These are phyloP conservation scores for Entelurus aequoreus DNA, from an alignment of 2,113 vertebrate genomes.

Conservation along the genomic window DNA sequence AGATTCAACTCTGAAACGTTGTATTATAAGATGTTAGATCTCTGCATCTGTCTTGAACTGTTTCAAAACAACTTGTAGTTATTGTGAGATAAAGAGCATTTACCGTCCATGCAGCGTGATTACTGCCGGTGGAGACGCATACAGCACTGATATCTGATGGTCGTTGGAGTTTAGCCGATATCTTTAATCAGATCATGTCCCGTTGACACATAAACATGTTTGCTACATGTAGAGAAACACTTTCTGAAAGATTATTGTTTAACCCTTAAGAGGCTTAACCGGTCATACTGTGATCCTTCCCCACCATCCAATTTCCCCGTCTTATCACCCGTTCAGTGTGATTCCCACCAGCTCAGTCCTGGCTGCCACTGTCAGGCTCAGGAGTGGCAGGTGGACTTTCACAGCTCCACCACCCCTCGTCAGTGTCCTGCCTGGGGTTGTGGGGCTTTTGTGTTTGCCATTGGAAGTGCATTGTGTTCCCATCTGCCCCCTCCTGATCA, in stretches of 20 bases:
- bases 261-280: slow-evolving; percentile 30
- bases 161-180: slow-evolving; percentile 26
- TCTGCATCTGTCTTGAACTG: neutral
- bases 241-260: slow-evolving; percentile 12
- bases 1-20: neutral
- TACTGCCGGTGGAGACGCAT: neutral
- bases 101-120: neutral
- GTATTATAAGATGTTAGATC: neutral
- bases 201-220: slow-evolving; percentile 46
- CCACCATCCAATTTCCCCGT: slow-evolving; percentile 8
- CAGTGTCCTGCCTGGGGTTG: slow-evolving; percentile 9
- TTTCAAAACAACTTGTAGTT: no score
- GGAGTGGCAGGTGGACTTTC: slow-evolving; percentile 43
- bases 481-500: slow-evolving; percentile 51
- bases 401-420: slow-evolving; percentile 15
- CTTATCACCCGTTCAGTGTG: neutral
- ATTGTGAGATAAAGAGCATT: neutral
- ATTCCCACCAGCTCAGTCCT: neutral
- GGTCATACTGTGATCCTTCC: slow-evolving; percentile 1
- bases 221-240: slow-evolving; percentile 14
- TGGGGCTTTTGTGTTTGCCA: slow-evolving; percentile 37
- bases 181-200: slow-evolving; percentile 48
- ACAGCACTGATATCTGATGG: neutral
- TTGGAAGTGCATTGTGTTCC: slow-evolving; percentile 52
- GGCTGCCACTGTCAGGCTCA: neutral